Evolutionary conservation across 2,888 invertebrate species (phyloP).

Genomic region (Colostygia pectinataria): DNA sequence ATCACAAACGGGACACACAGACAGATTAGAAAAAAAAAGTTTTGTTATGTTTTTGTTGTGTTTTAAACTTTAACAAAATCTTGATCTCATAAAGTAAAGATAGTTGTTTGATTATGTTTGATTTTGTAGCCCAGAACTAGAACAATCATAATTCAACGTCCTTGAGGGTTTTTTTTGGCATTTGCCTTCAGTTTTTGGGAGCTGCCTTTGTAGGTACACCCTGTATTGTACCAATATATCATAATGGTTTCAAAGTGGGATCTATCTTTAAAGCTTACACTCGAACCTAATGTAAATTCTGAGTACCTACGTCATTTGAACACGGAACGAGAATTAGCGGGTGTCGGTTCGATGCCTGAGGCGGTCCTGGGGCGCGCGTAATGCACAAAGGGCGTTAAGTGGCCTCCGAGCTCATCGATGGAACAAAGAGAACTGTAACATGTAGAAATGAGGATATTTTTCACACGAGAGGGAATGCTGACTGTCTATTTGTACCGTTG

Average conservation of each 20-base stretch:
- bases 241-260: slow-evolving; percentile 10
- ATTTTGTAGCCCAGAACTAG: too few species aligned
- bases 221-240: too few species aligned
- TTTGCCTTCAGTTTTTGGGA: too few species aligned
- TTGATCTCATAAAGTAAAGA: too few species aligned
- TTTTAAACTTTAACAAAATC: too few species aligned
- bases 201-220: background rate
- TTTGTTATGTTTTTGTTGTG: too few species aligned
- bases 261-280: slow-evolving; percentile 8
- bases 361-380: slow-evolving; percentile 49
- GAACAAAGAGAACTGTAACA: slow-evolving; percentile 54
- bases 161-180: too few species aligned
- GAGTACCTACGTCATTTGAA: slow-evolving; percentile 31
- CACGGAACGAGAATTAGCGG: slow-evolving; percentile 33
- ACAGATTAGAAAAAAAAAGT: too few species aligned
- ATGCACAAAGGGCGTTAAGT: slow-evolving; percentile 73
- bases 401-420: slow-evolving; percentile 56
- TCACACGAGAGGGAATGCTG: slow-evolving; percentile 30
- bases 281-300: slow-evolving; percentile 25
- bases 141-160: too few species aligned
- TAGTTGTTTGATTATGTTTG: too few species aligned
- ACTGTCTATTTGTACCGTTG: slow-evolving; percentile 21
- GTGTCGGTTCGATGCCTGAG: slow-evolving; percentile 43
- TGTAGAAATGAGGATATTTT: slow-evolving; percentile 33
- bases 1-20: too few species aligned